Base-by-base conservation (phyloP, 2,797 vertebrate genomes). In the Sebastes hopkinsi region DNA sequence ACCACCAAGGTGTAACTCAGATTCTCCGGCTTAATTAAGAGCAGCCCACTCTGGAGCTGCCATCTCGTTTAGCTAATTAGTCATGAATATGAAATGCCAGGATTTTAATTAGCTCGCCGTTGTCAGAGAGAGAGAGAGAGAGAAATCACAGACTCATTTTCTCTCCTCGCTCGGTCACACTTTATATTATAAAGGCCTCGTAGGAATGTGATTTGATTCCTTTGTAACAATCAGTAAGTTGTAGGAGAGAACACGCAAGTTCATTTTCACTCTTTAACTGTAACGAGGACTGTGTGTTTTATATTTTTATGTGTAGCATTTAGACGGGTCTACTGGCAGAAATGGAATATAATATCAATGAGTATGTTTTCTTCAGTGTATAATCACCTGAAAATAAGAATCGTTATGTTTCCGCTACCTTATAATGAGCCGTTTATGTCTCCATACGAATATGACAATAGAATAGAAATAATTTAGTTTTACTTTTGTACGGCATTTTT, bases 1-100 rank as follows among this genome's bases (percentile, higher is more conserved):
- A 75, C 52, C 78, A 77, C 42, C 34, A 62, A 92, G 83, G 89
- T 92, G 88, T 87, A 84, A 83, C 83, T 92, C 67, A 78, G 84
- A 90, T 87, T 84, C 83, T 90, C 81, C 1, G 1, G 84, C 82
- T 93, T 93, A 91, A 94, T 93, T 93, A 93, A 90, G 88, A 92
- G 80, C 81, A 66, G 83, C 82, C 88, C 90, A 89, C 89, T 88
- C 85, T 84, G 68, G 83, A 93, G 83, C 88, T 90, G 84, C 91
- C 91, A 88, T 87, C 83, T 90, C 85, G 27, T 92, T 94, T 86
- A 89, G 81, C 75, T 93, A 93, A 93, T 92, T 93, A 93, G 89
- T 89, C 83, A 65, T 90, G 92, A 90, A 93, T 93, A 88, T 92
- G 81, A 94, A 91, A 91, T 90, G 90, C 84, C 83, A 88, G 79